These are phyloP conservation scores for Origma solitaria DNA, from an alignment of 2,113 vertebrate species.

Conservation along the genomic window DNA sequence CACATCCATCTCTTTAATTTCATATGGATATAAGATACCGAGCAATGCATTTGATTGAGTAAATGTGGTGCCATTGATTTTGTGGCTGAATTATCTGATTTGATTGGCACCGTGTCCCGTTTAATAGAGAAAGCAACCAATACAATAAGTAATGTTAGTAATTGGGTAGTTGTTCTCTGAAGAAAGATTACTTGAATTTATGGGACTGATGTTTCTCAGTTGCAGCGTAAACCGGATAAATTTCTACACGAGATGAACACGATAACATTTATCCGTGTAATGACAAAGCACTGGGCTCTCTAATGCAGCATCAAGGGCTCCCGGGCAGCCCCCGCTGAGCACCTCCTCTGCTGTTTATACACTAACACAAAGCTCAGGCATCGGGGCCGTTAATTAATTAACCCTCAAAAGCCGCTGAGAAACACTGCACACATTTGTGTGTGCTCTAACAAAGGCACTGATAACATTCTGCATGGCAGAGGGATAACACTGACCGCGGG, in stretches of 20 bases:
- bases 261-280: neutral
- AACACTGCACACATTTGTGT: fast-evolving
- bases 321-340: neutral
- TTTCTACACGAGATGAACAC: neutral
- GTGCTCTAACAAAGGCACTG: fast-evolving
- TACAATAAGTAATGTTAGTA: conserved; percentile 55
- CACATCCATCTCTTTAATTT: conserved; percentile 66
- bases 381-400: neutral
- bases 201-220: neutral
- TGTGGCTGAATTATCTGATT: conserved; percentile 62
- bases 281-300: neutral
- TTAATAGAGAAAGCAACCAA: conserved; percentile 53
- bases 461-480: fast-evolving
- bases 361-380: neutral
- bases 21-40: conserved; percentile 65
- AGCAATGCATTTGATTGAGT: conserved; percentile 57
- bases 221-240: neutral
- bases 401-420: neutral
- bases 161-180: conserved; percentile 54
- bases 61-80: conserved; percentile 65
- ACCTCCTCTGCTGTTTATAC: neutral
- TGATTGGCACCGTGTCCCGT: conserved; percentile 58
- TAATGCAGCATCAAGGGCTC: neutral
- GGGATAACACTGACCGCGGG: fast-evolving
- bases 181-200: conserved; percentile 38